Conservation (phyloP, 2,888 invertebrate genomes). For the Apomyelois bistriatella region DNA sequence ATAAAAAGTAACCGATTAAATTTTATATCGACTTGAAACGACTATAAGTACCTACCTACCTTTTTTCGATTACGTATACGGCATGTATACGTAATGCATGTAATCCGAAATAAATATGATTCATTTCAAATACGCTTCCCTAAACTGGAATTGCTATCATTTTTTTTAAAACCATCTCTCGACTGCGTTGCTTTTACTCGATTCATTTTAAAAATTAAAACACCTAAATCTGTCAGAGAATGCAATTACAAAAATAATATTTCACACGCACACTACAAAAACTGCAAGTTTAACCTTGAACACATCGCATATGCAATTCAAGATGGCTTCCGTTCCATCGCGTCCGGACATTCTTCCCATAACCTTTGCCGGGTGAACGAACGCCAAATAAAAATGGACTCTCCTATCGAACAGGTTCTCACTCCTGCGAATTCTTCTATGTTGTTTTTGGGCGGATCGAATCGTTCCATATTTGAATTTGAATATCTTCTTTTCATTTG, state of each 20-base stretch:
- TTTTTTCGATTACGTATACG: no score
- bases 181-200: no score
- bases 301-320: conserved; percentile 4
- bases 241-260: no score
- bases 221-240: no score
- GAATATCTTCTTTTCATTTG: background rate
- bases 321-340: conserved; percentile 28
- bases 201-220: no score
- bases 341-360: conserved; percentile 45
- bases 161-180: no score
- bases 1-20: conserved; percentile 8
- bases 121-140: no score
- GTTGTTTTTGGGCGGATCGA: conserved; percentile 7
- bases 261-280: background rate
- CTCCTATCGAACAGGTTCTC: conserved; percentile 6
- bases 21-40: background rate
- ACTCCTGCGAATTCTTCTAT: conserved; percentile 8
- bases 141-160: no score
- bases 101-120: no score
- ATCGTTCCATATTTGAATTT: conserved; percentile 6
- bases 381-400: conserved; percentile 15
- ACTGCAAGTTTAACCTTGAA: conserved; percentile 27
- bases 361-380: conserved; percentile 32
- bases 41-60: background rate
- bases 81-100: no score